phyloP scores from a whole-genome alignment of 1,140 invertebrate species.

The Lordiphosa mommai region DNA sequence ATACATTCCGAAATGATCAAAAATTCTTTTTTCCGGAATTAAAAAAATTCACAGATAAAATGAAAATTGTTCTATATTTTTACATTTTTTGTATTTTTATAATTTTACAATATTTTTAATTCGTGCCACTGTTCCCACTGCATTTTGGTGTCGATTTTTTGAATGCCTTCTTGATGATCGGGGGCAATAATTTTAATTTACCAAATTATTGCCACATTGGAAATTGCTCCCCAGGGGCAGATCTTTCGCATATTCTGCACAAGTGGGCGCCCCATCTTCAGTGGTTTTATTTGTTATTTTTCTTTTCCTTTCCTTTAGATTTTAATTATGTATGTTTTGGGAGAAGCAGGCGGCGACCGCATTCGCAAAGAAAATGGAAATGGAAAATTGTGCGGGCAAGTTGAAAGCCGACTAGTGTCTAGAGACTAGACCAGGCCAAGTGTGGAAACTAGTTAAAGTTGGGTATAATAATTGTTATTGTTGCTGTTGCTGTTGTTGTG shows the following conservation, averaged over 20 bases:
- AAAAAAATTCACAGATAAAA: too few species aligned
- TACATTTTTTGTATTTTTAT: too few species aligned
- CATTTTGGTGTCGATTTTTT: conserved; percentile 1
- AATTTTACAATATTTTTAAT: too few species aligned
- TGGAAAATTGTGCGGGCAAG: conserved; percentile 69
- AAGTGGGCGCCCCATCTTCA: background rate
- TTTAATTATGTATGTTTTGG: conserved; percentile 20
- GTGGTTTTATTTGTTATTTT: conserved; percentile 6
- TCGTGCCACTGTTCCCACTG: background rate
- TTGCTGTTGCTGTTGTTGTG: conserved; percentile 32
- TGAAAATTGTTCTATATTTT: too few species aligned
- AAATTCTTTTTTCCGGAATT: too few species aligned
- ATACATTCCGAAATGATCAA: too few species aligned
- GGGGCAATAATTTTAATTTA: conserved; percentile 30
- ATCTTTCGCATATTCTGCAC: background rate
- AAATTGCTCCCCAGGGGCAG: conserved; percentile 2
- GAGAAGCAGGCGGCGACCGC: conserved; percentile 42
- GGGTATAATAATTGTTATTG: conserved; percentile 73
- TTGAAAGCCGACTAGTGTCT: conserved; percentile 22
- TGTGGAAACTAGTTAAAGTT: conserved; percentile 74
- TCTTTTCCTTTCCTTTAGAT: conserved; percentile 14
- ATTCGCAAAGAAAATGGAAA: conserved; percentile 75
- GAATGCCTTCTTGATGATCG: background rate
- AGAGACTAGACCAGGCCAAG: conserved; percentile 71
- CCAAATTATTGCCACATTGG: conserved; percentile 28